Evolutionary conservation across 2,888 invertebrate genomes (phyloP).

Genomic region (Apodemia zela): DNA sequence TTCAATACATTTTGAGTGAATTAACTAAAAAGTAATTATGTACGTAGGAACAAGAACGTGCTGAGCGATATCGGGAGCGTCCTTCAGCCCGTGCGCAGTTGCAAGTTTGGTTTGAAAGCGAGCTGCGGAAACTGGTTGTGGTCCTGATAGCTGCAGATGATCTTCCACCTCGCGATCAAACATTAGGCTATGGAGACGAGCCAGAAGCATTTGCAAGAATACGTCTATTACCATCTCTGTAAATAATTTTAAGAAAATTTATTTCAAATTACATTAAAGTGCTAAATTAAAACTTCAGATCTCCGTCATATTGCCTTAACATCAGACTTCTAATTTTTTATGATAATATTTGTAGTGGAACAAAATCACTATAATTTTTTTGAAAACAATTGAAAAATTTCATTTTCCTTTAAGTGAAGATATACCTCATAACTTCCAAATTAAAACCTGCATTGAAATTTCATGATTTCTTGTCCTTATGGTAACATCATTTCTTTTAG

Average conservation of each 20-base stretch:
- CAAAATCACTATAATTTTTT: too few species aligned
- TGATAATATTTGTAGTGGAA: too few species aligned
- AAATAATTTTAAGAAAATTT: constrained; percentile 49
- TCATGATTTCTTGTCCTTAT: too few species aligned
- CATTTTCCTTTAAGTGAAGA: too few species aligned
- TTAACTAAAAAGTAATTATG: constrained; percentile 28
- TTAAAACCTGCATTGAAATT: too few species aligned
- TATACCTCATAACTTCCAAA: too few species aligned
- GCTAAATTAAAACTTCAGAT: too few species aligned
- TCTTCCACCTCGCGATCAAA: constrained; percentile 88
- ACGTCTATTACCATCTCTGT: constrained; percentile 89
- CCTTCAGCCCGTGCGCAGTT: constrained; percentile 90
- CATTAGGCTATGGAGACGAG: constrained; percentile 86
- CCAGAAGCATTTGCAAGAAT: constrained; percentile 93
- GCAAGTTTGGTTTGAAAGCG: constrained; percentile 93
- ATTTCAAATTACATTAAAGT: too few species aligned
- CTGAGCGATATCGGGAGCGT: constrained; percentile 81
- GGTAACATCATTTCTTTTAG: constrained; percentile 54
- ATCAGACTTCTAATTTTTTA: background rate
- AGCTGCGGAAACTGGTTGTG: constrained; percentile 90
- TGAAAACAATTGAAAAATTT: too few species aligned
- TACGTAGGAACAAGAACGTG: constrained; percentile 70
- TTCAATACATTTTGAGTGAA: background rate
- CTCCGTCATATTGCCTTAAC: too few species aligned
- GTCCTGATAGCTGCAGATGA: constrained; percentile 93